Conservation (phyloP, 1,140 invertebrate species). For the Orussus abietinus region DNA sequence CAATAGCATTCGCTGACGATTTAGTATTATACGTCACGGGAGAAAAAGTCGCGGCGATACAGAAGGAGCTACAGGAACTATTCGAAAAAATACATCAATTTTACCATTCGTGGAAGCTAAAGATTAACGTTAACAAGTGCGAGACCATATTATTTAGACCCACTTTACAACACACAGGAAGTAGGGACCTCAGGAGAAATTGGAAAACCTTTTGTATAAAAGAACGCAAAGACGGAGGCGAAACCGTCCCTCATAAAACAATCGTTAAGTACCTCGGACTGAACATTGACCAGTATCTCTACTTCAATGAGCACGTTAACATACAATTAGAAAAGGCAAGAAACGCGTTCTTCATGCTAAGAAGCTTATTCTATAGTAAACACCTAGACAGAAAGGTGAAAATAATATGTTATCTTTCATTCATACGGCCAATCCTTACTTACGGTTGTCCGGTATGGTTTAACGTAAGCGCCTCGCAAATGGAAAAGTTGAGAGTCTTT, state of each 20-base stretch:
- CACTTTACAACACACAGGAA: neutral
- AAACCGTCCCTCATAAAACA: conserved; percentile 11
- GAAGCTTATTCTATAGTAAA: conserved; percentile 17
- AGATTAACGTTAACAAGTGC: conserved; percentile 10
- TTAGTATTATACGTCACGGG: conserved; percentile 13
- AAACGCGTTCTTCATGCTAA: conserved; percentile 14
- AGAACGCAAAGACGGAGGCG: neutral
- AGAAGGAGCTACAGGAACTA: neutral
- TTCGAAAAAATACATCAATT: conserved; percentile 7
- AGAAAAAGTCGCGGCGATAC: conserved; percentile 1
- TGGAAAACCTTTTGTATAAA: conserved; percentile 18
- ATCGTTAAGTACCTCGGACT: conserved; percentile 23
- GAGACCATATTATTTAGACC: conserved; percentile 19
- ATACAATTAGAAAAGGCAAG: conserved; percentile 19
- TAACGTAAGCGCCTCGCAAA: conserved; percentile 15
- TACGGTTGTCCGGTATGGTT: conserved; percentile 27
- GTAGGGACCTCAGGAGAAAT: neutral
- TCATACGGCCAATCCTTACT: conserved; percentile 25
- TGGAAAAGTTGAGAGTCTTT: conserved; percentile 24
- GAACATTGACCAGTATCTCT: conserved; percentile 18
- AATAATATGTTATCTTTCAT: conserved; percentile 22
- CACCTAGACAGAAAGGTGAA: conserved; percentile 16
- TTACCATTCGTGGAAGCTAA: conserved; percentile 11
- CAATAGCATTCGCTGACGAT: conserved; percentile 21
- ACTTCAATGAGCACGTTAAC: conserved; percentile 17